Evolutionary conservation across 2,888 invertebrate genomes (phyloP), one percentile per base, ranked within the genome.

Genomic region (Cheilosia vulpina): DNA sequence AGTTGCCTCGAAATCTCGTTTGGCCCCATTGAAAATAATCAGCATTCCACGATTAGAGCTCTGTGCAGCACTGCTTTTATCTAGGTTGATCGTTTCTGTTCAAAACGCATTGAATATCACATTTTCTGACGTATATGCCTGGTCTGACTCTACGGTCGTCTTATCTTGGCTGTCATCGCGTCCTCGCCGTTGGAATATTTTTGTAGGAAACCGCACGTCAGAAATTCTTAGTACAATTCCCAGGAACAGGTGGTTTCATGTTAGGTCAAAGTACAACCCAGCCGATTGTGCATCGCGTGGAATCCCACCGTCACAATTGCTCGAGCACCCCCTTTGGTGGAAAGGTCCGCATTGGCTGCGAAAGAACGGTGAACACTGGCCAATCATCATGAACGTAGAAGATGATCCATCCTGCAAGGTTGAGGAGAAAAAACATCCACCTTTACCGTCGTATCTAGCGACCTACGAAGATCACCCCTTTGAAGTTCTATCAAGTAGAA

Each of bases 1-100:
- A 1, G 13, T 38, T 4, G 38, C 13, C 1, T 11, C 38, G 0
- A 38, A 38, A 38, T 38, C 38, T 4, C 68, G 45, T 1, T n/a
- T n/a, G n/a, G n/a, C n/a, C n/a, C n/a, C n/a, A n/a, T n/a, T n/a
- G n/a, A n/a, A n/a, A n/a, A 1, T 27, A 15, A 21, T 73, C 5
- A 73, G 72, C 4, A 73, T 73, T 27, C 62, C 62, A 1, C 34
- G 53, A 4, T 21, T 73, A 19, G 53, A 55, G 31, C 72, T 62
- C 0, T 72, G 60, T 19, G 41, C 15, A 1, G 55, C 41, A 15
- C 7, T 72, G 24, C 52, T 72, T 13, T 1, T 17, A n/a, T 50
- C 13, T 27, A 41, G 21, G 3, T 19, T 72, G 9, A 41, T 72
- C 9, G 52, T 72, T 1, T 7, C 62, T 0, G 53, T 63, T 1